phyloP scores from a whole-genome alignment of 2,888 invertebrate species.

The Spilosoma lubricipeda region DNA sequence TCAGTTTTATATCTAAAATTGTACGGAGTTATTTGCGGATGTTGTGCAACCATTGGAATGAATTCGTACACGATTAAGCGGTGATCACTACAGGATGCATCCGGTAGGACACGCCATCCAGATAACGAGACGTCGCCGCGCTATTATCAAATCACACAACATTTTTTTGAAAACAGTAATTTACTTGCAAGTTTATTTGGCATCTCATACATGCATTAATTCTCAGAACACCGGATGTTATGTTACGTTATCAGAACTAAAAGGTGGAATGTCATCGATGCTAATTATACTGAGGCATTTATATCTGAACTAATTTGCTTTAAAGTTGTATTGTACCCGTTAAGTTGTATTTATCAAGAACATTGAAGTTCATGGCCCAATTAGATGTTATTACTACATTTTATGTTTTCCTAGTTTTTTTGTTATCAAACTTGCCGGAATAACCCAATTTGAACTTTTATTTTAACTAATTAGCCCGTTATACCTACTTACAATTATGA shows the following conservation, averaged over 20 bases:
- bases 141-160: too few species aligned
- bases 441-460: too few species aligned
- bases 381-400: not conserved
- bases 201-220: not conserved
- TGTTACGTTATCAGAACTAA: slow-evolving; percentile 6
- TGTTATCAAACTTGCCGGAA: not conserved
- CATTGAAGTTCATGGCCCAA: not conserved
- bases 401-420: not conserved
- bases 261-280: slow-evolving; percentile 18
- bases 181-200: not conserved
- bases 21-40: too few species aligned
- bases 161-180: not conserved
- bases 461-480: too few species aligned
- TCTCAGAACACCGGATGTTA: slow-evolving; percentile 18
- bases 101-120: too few species aligned
- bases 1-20: too few species aligned
- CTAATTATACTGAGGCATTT: slow-evolving; percentile 21
- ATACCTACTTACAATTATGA: not conserved
- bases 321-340: not conserved
- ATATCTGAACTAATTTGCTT: slow-evolving; percentile 26
- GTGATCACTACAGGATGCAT: too few species aligned
- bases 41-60: too few species aligned
- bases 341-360: not conserved
- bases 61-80: too few species aligned
- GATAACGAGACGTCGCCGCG: too few species aligned